Base-by-base conservation (phyloP, 2,888 invertebrate genomes). In the Pterostichus niger region DNA sequence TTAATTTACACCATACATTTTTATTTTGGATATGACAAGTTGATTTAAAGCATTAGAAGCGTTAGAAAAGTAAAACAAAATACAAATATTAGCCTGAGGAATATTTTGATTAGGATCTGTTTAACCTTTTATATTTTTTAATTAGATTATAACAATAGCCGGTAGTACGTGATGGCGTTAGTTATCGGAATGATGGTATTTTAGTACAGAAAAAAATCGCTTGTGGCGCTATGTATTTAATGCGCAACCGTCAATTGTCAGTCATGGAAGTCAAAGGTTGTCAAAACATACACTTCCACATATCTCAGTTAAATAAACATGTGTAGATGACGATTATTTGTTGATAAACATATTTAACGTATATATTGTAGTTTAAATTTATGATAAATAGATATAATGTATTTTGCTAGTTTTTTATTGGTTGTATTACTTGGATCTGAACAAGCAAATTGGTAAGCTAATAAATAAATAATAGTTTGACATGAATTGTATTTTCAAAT, bases 401-500 rank as follows among this genome's bases (percentile, higher is more conserved):
- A 83, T 83, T 83, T 83, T 83, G 83, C 83, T 83, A 83, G 83
- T 83, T 83, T 83, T 83, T 40, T 83, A 77, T 83, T 83, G 52
- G 49, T 83, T 68, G 83, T 83, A 13, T 83, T 83, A 54, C 64
- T 83, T 17, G 54, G 52, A 17, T 54, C 64, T n/a, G 77, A 83
- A 13, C 76, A 77, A 54, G 68, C 68, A n/a, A 52, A 49, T 35
- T 83, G 83, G 83, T 83, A 77, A 76, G 82, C 33, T 35, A 46
- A 10, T 64, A 64, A 7, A 35, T 46, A 71, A 5, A 59, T 59
- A 40, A 61, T 31, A 11, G 31, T 35, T 17, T 11, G 13, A 52
- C n/a, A 54, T 35, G 24, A 61, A 52, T 33, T n/a, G 44, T 64
- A 24, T 17, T 44, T 61, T 61, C 10, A 24, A 17, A 13, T 40